phyloP scores from a whole-genome alignment of 2,113 vertebrate genomes.

The Chascanopsetta lugubris region DNA sequence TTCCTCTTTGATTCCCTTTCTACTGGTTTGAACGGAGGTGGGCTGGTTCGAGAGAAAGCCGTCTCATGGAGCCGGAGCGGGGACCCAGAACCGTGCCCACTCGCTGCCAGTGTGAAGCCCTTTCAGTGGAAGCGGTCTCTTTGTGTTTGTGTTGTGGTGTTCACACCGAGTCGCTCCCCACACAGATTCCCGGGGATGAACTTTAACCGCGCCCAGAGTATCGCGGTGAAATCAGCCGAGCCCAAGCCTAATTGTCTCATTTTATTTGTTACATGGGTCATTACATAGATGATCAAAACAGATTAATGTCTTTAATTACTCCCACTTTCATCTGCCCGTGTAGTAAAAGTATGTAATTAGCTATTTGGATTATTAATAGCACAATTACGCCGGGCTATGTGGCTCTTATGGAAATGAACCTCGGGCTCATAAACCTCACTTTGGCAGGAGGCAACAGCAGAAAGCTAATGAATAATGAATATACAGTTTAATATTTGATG shows the following conservation, averaged over 20 bases:
- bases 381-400: slow-evolving; percentile 63
- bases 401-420: slow-evolving; percentile 71
- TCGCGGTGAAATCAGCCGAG: slow-evolving; percentile 39
- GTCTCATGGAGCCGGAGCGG: no score
- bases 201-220: slow-evolving; percentile 31
- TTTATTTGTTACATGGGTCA: slow-evolving; percentile 66
- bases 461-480: slow-evolving; percentile 73
- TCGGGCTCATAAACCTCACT: slow-evolving; percentile 56
- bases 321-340: slow-evolving; percentile 56
- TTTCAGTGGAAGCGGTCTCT: slow-evolving; percentile 38
- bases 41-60: no score
- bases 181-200: slow-evolving; percentile 30
- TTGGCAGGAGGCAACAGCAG: slow-evolving; percentile 50
- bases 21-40: no score
- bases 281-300: slow-evolving; percentile 67
- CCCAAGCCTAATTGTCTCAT: slow-evolving; percentile 55
- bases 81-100: no score
- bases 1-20: no score
- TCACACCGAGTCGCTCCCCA: background rate
- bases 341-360: slow-evolving; percentile 70
- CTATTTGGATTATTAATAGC: slow-evolving; percentile 72
- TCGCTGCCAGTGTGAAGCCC: no score
- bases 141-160: slow-evolving; percentile 14
- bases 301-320: slow-evolving; percentile 72
- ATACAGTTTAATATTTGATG: slow-evolving; percentile 72